phyloP scores from a whole-genome alignment of 2,888 invertebrate genomes.

The Coelopa pilipes region DNA sequence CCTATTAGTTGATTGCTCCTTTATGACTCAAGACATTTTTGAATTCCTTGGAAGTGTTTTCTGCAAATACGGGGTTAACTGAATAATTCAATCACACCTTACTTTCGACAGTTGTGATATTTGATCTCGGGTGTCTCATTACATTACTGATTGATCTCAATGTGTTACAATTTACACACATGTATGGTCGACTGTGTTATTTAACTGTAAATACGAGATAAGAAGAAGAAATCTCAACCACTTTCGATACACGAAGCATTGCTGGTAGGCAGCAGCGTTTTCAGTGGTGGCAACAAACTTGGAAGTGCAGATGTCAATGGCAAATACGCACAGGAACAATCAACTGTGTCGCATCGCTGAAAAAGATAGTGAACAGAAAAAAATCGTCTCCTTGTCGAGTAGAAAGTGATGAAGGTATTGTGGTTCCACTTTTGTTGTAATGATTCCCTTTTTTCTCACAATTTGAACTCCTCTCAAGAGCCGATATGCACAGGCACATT shows the following conservation, averaged over 20 bases:
- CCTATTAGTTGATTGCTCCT: conserved; percentile 6
- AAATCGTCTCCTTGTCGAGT: conserved; percentile 6
- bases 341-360: conserved; percentile 48
- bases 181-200: conserved; percentile 48
- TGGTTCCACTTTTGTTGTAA: neutral
- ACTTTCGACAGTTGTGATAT: too few species aligned
- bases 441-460: too few species aligned
- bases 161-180: conserved; percentile 29
- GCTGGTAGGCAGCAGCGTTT: neutral
- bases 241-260: neutral
- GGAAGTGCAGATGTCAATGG: too few species aligned
- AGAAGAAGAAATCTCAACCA: conserved; percentile 21
- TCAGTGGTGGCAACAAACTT: neutral
- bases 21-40: conserved; percentile 31
- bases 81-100: conserved; percentile 14
- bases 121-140: too few species aligned
- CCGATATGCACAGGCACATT: conserved; percentile 51
- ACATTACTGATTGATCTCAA: too few species aligned
- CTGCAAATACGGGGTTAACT: conserved; percentile 32
- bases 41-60: neutral
- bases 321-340: conserved; percentile 45
- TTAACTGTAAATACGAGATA: conserved; percentile 36
- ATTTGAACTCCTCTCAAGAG: neutral
- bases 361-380: conserved; percentile 40
- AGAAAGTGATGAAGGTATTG: neutral